A percentile compares a stretch with the other conserved stretches of the same genome.
These are phyloP conservation scores for Notiomystis cincta DNA, from an alignment of 2,113 vertebrate genomes.

Conservation along the genomic window DNA sequence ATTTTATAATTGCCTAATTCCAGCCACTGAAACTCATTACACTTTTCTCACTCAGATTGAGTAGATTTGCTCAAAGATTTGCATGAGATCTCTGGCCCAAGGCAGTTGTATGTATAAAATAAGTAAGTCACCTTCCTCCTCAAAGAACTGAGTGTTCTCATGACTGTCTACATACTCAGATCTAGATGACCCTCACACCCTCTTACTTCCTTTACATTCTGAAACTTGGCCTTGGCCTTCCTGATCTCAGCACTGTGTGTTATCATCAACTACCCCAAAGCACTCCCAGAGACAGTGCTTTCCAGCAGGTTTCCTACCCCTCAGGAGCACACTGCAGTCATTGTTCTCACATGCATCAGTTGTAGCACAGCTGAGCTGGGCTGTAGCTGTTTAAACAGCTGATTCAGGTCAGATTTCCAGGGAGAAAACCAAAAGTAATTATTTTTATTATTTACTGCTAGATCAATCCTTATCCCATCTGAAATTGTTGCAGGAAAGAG, in stretches of 20 bases:
- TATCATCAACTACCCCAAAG: background rate
- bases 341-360: background rate
- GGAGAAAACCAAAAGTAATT: background rate
- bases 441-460: background rate
- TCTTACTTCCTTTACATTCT: background rate
- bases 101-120: background rate
- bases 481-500: background rate
- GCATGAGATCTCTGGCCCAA: background rate
- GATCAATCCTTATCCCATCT: background rate
- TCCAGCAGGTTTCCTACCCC: background rate
- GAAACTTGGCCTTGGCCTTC: background rate
- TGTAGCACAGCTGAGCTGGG: background rate
- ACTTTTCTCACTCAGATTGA: background rate
- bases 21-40: background rate
- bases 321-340: background rate
- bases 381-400: background rate
- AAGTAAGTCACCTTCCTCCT: background rate
- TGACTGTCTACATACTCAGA: background rate
- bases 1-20: background rate
- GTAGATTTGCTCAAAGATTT: background rate
- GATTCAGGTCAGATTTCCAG: background rate
- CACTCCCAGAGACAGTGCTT: background rate
- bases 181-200: background rate
- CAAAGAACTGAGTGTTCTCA: background rate
- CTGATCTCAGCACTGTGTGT: background rate